Percentiles rank a stretch among this genome's conserved stretches.
phyloP scores from a whole-genome alignment of 1,140 invertebrate species.

The Drosophila asahinai region DNA sequence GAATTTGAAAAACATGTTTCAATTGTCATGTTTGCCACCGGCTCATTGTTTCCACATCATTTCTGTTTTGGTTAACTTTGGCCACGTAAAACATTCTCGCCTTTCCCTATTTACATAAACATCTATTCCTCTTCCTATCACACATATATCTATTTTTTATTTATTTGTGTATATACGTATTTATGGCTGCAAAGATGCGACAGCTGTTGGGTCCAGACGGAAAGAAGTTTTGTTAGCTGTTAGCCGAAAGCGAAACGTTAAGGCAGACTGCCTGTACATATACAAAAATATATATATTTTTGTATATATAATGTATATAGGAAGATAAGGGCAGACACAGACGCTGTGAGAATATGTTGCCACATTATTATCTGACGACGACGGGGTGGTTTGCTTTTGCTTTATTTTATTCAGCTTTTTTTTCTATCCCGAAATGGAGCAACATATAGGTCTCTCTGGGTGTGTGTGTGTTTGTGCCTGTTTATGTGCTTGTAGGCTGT shows the following conservation, averaged over 20 bases:
- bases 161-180: constrained; percentile 48
- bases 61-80: constrained; percentile 50
- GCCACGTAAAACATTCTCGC: constrained; percentile 39
- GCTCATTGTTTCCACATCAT: constrained; percentile 64
- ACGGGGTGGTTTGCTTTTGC: constrained; percentile 32
- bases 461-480: constrained; percentile 51
- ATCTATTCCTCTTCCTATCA: constrained; percentile 32
- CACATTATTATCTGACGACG: constrained; percentile 76
- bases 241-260: constrained; percentile 52
- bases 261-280: constrained; percentile 57
- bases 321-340: constrained; percentile 74
- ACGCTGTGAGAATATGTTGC: constrained; percentile 79
- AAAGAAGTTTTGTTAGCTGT: constrained; percentile 29
- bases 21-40: constrained; percentile 38
- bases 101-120: constrained; percentile 48
- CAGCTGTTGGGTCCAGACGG: constrained; percentile 54
- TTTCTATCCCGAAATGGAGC: constrained; percentile 53
- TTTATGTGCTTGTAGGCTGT: constrained; percentile 82
- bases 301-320: constrained; percentile 23
- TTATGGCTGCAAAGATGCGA: constrained; percentile 50
- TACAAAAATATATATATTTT: constrained; percentile 6
- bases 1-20: constrained; percentile 54
- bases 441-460: constrained; percentile 26
- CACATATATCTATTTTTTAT: constrained; percentile 42
- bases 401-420: constrained; percentile 22